Evolutionary conservation across 2,797 vertebrate species (phyloP).

Genomic region (Phoxinus dragarum): DNA sequence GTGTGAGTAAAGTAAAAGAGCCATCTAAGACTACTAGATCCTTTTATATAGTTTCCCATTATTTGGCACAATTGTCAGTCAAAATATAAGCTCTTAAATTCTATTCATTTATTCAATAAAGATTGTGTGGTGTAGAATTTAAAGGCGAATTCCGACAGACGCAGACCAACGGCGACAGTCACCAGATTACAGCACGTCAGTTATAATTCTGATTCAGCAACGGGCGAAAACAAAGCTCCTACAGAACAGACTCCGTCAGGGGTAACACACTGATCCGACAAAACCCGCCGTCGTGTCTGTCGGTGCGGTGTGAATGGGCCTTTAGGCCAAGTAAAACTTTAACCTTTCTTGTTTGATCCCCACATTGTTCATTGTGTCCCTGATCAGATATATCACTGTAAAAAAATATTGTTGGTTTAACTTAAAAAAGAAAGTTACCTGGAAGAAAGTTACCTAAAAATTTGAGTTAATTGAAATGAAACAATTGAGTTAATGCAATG

Average conservation of each 20-base stretch:
- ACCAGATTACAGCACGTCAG: neutral
- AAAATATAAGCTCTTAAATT: neutral
- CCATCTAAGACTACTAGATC: neutral
- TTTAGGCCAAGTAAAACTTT: neutral
- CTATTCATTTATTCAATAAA: neutral
- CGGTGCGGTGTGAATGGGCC: no score
- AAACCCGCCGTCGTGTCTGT: neutral
- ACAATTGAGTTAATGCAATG: no score
- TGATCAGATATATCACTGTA: neutral
- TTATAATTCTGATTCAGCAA: neutral
- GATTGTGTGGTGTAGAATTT: neutral
- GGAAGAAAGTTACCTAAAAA: no score
- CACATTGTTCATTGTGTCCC: neutral
- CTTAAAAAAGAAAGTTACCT: no score
- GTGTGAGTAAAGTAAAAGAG: conserved; percentile 72
- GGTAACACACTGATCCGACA: neutral
- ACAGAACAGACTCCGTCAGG: neutral
- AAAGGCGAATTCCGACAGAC: neutral
- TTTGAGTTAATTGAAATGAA: no score
- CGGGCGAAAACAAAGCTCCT: neutral
- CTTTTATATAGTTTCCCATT: conserved; percentile 1
- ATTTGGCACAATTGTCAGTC: neutral
- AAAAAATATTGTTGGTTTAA: no score
- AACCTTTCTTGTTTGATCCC: neutral
- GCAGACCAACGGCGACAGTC: neutral